Conservation (phyloP, 2,888 invertebrate species). For the Pemphredon lugubris region DNA sequence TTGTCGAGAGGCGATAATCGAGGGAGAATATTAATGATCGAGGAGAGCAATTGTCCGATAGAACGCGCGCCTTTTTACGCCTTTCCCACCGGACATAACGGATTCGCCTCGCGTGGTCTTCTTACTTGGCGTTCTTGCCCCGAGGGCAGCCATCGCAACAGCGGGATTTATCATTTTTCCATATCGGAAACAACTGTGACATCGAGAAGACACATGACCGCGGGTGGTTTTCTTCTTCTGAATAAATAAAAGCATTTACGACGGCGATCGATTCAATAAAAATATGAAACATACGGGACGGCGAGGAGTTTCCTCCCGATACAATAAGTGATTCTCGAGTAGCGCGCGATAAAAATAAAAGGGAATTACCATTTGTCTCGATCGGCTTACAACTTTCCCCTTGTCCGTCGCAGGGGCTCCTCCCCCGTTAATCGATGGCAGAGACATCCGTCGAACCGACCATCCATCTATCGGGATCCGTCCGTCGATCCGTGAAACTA, state of each 20-base stretch:
- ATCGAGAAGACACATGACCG: constrained; percentile 33
- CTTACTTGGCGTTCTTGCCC: constrained; percentile 16
- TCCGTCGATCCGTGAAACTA: constrained; percentile 51
- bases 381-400: constrained; percentile 51
- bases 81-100: constrained; percentile 31
- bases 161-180: constrained; percentile 66
- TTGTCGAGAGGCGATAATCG: neutral
- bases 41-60: neutral
- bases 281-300: neutral
- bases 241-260: constrained; percentile 23
- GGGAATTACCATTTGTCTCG: constrained; percentile 61
- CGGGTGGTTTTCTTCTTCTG: constrained; percentile 11
- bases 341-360: constrained; percentile 54
- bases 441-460: constrained; percentile 49
- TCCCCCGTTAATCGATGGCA: constrained; percentile 58
- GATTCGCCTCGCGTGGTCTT: constrained; percentile 41
- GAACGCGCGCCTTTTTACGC: constrained; percentile 43
- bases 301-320: neutral
- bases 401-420: constrained; percentile 36
- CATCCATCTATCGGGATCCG: constrained; percentile 40
- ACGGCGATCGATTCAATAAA: neutral
- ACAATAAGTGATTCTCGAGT: neutral
- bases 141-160: constrained; percentile 54
- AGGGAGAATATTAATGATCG: neutral
- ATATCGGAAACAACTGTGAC: constrained; percentile 58